phyloP scores from a whole-genome alignment of 2,797 vertebrate species.

The Lagodon rhomboides region DNA sequence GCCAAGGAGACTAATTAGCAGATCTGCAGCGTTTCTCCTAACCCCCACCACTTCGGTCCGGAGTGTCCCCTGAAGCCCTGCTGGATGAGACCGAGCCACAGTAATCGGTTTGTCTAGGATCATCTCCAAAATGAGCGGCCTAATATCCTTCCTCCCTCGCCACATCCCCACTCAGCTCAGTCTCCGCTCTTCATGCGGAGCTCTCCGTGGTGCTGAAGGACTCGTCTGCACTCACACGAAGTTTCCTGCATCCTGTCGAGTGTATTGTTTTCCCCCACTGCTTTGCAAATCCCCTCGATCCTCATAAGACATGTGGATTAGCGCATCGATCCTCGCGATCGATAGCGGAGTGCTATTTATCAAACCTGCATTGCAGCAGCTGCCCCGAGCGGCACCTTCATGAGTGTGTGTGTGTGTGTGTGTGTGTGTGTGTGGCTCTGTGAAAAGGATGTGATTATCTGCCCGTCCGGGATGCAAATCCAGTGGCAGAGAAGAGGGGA shows the following conservation, averaged over 20 bases:
- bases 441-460: conserved; percentile 39
- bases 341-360: conserved; percentile 55
- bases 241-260: conserved; percentile 21
- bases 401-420: conserved; percentile 13
- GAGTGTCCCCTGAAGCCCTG: conserved; percentile 9
- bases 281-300: conserved; percentile 36
- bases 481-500: conserved; percentile 12
- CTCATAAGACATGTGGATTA: conserved; percentile 60
- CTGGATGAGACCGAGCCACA: conserved; percentile 22
- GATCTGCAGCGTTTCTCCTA: conserved; percentile 3
- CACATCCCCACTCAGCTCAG: conserved; percentile 28
- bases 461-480: conserved; percentile 25
- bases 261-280: conserved; percentile 6
- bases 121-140: conserved; percentile 22
- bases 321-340: conserved; percentile 61
- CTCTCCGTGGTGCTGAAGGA: not conserved
- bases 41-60: conserved; percentile 13
- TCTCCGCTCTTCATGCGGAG: not conserved
- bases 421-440: conserved; percentile 8
- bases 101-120: conserved; percentile 41
- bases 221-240: not conserved
- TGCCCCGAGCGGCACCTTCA: conserved; percentile 5
- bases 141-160: conserved; percentile 15
- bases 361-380: conserved; percentile 62
- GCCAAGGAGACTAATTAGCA: conserved; percentile 48